These are phyloP conservation scores for Pantherophis guttatus DNA, from an alignment of 2,113 vertebrate species.

Conservation along the genomic window DNA sequence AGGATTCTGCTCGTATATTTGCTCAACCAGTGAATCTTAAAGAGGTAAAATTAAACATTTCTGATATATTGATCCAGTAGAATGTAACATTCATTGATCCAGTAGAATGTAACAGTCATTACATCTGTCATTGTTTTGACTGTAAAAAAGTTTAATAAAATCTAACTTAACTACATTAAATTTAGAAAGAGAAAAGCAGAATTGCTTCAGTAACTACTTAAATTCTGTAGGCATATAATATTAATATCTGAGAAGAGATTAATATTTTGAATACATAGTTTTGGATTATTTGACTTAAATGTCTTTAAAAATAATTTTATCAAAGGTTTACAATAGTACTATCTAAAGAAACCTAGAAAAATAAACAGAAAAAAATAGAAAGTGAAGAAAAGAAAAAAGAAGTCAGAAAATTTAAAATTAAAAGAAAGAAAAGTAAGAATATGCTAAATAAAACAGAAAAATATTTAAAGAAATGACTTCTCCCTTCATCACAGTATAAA, in stretches of 20 bases:
- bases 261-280: neutral
- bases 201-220: neutral
- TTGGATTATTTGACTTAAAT: neutral
- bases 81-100: neutral
- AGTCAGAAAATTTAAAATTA: neutral
- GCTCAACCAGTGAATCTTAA: slow-evolving; percentile 89
- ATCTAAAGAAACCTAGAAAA: neutral
- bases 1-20: slow-evolving; percentile 92
- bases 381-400: neutral
- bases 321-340: neutral
- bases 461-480: neutral
- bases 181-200: neutral
- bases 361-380: neutral
- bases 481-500: neutral
- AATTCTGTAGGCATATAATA: neutral
- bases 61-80: neutral
- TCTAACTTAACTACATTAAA: neutral
- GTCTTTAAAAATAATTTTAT: neutral
- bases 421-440: neutral
- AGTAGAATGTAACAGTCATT: neutral
- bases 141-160: neutral
- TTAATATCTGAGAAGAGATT: neutral
- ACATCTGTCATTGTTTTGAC: neutral
- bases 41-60: slow-evolving; percentile 75
- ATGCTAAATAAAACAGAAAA: neutral